phyloP scores from a whole-genome alignment of 1,140 invertebrate genomes.

The Bursaphelenchus mucronatus region DNA sequence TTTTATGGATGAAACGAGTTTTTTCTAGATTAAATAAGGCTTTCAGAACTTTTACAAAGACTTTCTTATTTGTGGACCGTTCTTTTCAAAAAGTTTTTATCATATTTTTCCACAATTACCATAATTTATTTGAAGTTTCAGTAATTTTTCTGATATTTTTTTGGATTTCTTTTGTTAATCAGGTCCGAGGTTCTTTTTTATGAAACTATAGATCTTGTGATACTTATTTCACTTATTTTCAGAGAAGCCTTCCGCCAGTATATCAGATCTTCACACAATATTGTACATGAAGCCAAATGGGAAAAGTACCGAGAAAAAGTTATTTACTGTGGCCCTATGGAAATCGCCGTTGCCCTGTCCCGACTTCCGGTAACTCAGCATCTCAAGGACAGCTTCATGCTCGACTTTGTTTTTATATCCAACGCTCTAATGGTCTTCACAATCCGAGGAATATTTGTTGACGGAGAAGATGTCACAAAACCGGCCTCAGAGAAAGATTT shows the following conservation, averaged over 20 bases:
- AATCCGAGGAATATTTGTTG: constrained; percentile 41
- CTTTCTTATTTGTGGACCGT: too few species aligned
- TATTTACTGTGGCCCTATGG: constrained; percentile 41
- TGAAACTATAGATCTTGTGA: too few species aligned
- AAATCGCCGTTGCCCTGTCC: constrained; percentile 40
- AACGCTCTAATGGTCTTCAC: constrained; percentile 35
- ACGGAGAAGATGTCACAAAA: constrained; percentile 31
- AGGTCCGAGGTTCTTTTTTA: too few species aligned
- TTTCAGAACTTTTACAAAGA: too few species aligned
- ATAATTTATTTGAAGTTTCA: too few species aligned
- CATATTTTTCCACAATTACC: too few species aligned
- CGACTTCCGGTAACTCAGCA: constrained; percentile 37
- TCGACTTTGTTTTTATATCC: constrained; percentile 35
- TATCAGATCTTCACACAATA: constrained; percentile 39
- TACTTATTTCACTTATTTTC: constrained; percentile 15
- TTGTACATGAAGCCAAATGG: constrained; percentile 43
- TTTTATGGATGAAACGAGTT: background rate
- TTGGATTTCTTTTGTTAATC: too few species aligned
- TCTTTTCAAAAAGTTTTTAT: too few species aligned
- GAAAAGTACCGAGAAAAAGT: constrained; percentile 39
- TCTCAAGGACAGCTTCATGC: constrained; percentile 41
- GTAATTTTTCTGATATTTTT: too few species aligned
- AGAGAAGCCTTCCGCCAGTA: constrained; percentile 33
- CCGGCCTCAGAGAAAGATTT: background rate
- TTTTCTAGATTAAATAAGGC: too few species aligned